Conservation (phyloP, 2,888 invertebrate genomes). For the Drosophila emarginata region DNA sequence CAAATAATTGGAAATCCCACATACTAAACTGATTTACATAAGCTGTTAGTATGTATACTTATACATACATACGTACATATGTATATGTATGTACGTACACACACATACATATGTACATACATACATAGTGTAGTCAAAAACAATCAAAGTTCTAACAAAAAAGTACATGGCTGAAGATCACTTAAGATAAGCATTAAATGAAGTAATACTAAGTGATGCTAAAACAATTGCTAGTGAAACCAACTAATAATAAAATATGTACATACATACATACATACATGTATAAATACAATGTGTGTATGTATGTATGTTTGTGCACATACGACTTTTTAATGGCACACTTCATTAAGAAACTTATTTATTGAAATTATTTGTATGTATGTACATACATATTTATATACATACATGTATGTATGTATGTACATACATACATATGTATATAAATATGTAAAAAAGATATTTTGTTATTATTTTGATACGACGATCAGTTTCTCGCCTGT, state of each 20-base stretch:
- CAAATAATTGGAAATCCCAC: conserved; percentile 4
- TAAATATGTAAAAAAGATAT: not conserved
- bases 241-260: conserved; percentile 3
- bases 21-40: conserved; percentile 50
- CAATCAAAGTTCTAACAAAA: not conserved
- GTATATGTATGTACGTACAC: too few species aligned
- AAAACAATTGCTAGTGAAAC: conserved; percentile 47
- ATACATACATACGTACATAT: too few species aligned
- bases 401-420: too few species aligned
- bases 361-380: not conserved
- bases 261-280: too few species aligned
- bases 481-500: not conserved
- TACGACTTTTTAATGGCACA: conserved; percentile 1
- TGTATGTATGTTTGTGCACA: not conserved
- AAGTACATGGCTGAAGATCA: conserved; percentile 12
- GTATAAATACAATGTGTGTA: too few species aligned
- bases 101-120: too few species aligned
- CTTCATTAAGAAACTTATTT: not conserved
- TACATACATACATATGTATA: too few species aligned
- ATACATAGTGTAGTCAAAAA: not conserved
- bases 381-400: too few species aligned
- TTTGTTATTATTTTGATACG: not conserved
- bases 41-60: conserved; percentile 37
- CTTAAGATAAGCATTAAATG: conserved; percentile 36
- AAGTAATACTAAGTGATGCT: conserved; percentile 45